phyloP scores from a whole-genome alignment of 2,888 invertebrate species.

The Lacanobia wlatinum region DNA sequence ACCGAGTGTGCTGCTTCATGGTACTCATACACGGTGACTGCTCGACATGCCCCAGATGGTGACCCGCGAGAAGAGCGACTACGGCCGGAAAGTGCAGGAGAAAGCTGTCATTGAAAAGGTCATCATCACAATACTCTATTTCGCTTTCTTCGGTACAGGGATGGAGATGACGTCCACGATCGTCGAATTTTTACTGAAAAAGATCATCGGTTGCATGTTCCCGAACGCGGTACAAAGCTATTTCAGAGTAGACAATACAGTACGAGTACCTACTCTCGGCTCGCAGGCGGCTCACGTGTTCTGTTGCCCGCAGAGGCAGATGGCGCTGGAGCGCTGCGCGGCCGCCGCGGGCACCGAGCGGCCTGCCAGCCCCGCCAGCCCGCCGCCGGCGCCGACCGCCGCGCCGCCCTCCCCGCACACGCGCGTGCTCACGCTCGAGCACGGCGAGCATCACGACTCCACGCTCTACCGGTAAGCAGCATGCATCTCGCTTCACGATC shows the following conservation, averaged over 20 bases:
- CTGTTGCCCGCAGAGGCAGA: constrained; percentile 79
- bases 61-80: constrained; percentile 77
- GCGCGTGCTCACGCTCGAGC: constrained; percentile 93
- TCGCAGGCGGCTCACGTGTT: constrained; percentile 25
- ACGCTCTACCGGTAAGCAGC: constrained; percentile 90
- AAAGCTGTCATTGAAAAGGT: constrained; percentile 82
- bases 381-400: constrained; percentile 41
- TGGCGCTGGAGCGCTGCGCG: constrained; percentile 79
- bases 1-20: constrained; percentile 63
- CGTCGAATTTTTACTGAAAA: constrained; percentile 33
- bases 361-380: constrained; percentile 46
- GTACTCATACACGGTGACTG: constrained; percentile 65
- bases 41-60: constrained; percentile 74
- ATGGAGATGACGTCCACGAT: constrained; percentile 36
- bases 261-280: background rate
- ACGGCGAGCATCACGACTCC: constrained; percentile 94
- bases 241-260: constrained; percentile 11
- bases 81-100: constrained; percentile 79
- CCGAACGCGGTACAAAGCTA: constrained; percentile 42
- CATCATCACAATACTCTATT: constrained; percentile 52
- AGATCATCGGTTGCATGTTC: constrained; percentile 35
- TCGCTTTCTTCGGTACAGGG: constrained; percentile 52
- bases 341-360: constrained; percentile 52
- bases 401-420: constrained; percentile 74
- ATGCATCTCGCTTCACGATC: background rate